Evolutionary conservation across 2,113 vertebrate genomes (phyloP).

Genomic region (Nothoprocta pentlandii): DNA sequence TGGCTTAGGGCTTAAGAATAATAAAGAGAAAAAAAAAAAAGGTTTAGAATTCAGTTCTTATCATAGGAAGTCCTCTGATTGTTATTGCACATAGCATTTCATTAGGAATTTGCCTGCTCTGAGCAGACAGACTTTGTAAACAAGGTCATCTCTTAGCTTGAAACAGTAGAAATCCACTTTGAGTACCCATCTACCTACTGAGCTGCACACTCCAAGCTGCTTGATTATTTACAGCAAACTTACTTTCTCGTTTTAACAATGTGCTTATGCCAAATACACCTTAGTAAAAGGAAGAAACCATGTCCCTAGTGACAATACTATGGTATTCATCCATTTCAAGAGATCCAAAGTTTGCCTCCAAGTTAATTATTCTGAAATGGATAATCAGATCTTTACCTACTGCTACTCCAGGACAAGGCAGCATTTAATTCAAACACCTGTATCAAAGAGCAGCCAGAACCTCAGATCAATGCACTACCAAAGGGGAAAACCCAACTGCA

Average conservation of each 20-base stretch:
- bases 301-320: not conserved
- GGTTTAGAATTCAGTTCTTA: not conserved
- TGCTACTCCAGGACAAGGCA: not conserved
- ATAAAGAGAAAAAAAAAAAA: not conserved
- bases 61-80: not conserved
- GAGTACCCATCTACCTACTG: not conserved
- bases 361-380: not conserved
- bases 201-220: not conserved
- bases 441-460: not conserved
- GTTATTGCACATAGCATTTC: not conserved
- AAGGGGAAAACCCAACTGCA: not conserved
- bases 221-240: not conserved
- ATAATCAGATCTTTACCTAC: not conserved
- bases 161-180: not conserved
- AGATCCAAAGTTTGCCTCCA: not conserved
- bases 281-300: not conserved
- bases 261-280: not conserved
- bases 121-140: not conserved
- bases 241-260: not conserved
- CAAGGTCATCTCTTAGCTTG: not conserved
- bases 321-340: not conserved
- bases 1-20: not conserved
- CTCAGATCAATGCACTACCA: not conserved
- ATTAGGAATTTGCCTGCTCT: not conserved
- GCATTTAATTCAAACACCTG: not conserved